Conservation (phyloP, 2,113 vertebrate species). For the Vulpes lagopus region DNA sequence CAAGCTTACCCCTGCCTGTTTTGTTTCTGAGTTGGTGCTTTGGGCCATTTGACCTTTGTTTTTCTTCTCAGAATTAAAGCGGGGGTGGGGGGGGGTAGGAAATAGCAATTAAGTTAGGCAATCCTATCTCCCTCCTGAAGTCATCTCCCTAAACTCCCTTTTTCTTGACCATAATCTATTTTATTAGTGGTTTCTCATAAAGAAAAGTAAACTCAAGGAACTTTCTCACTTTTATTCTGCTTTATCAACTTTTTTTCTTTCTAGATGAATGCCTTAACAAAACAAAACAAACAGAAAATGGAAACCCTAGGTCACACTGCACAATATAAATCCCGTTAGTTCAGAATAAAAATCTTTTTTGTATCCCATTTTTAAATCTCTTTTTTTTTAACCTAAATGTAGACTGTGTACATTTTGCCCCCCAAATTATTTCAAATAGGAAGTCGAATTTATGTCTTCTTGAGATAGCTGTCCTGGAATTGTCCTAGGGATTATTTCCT, state of each 20-base stretch:
- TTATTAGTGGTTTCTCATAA: neutral
- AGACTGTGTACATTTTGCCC: neutral
- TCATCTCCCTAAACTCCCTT: neutral
- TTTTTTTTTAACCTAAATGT: neutral
- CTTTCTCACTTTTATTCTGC: conserved; percentile 51
- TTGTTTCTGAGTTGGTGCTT: conserved; percentile 40
- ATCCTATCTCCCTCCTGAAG: neutral
- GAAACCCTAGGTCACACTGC: neutral
- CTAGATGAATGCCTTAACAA: neutral
- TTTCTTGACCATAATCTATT: neutral
- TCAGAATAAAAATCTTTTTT: neutral
- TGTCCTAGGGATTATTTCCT: conserved; percentile 19
- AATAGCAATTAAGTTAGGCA: conserved; percentile 40
- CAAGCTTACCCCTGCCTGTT: neutral
- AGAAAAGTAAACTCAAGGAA: conserved; percentile 50
- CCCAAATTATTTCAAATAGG: neutral
- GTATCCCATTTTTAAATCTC: neutral
- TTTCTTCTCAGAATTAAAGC: conserved; percentile 45
- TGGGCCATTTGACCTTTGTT: conserved; percentile 47
- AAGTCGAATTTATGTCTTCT: neutral
- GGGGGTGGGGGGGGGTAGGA: neutral
- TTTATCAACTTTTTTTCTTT: conserved; percentile 30
- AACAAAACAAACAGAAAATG: neutral
- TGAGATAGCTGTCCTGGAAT: conserved; percentile 22
- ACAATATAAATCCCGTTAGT: neutral